These are phyloP conservation scores for Pollimyrus isidori DNA, from an alignment of 2,113 vertebrate genomes.

Conservation along the genomic window DNA sequence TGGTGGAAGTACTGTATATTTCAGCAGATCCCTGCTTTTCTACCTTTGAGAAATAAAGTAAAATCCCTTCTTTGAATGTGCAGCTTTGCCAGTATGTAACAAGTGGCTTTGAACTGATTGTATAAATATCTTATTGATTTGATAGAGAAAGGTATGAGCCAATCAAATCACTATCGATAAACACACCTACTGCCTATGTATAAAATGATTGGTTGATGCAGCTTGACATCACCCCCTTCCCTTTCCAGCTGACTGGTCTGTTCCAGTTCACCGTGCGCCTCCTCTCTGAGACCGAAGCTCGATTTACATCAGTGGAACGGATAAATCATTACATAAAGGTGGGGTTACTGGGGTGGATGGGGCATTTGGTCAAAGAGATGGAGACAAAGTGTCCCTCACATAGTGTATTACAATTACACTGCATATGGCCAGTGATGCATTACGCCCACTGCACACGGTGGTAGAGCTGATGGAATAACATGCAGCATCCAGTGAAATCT, in stretches of 20 bases:
- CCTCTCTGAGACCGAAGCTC: constrained; percentile 67
- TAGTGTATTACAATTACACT: background rate
- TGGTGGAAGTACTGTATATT: background rate
- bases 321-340: constrained; percentile 75
- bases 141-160: background rate
- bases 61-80: background rate
- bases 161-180: background rate
- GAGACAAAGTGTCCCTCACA: background rate
- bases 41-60: background rate
- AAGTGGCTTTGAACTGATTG: background rate
- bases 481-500: background rate
- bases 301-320: constrained; percentile 74
- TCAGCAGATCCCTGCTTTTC: background rate
- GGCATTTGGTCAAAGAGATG: background rate
- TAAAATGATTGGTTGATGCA: constrained; percentile 27
- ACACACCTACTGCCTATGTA: background rate
- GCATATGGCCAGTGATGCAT: background rate
- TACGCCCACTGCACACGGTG: background rate
- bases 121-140: background rate
- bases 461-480: background rate
- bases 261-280: constrained; percentile 72
- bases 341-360: constrained; percentile 21
- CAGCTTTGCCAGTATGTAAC: background rate
- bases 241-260: constrained; percentile 62
- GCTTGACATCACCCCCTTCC: constrained; percentile 15